Percentiles rank a stretch among this genome's conserved stretches.
These are phyloP conservation scores for Tribolium castaneum DNA, from an alignment of 1,140 invertebrate species.

Conservation along the genomic window DNA sequence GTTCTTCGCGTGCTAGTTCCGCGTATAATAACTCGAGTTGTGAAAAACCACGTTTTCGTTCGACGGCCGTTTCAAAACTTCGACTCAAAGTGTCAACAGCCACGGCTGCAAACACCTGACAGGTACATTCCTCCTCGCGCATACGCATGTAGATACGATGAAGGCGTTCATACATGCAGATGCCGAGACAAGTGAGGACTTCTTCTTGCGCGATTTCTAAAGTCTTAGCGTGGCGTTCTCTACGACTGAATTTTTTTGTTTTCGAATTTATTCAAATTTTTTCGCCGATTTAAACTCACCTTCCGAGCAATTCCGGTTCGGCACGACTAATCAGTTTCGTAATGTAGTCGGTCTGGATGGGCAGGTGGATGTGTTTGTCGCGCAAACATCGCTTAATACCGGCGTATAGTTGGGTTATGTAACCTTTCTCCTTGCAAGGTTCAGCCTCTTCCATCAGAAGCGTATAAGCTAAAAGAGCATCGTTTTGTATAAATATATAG, in stretches of 20 bases:
- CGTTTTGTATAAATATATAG: too few relatives aligned
- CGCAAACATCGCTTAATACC: slow-evolving; percentile 87
- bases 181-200: slow-evolving; percentile 91
- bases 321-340: slow-evolving; percentile 86
- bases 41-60: slow-evolving; percentile 88
- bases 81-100: slow-evolving; percentile 87
- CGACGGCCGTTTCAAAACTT: slow-evolving; percentile 90
- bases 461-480: slow-evolving; percentile 77
- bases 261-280: too few relatives aligned
- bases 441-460: slow-evolving; percentile 88
- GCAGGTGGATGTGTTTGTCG: slow-evolving; percentile 88
- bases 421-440: slow-evolving; percentile 87
- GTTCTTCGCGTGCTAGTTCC: slow-evolving; percentile 85
- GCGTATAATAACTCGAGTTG: slow-evolving; percentile 86
- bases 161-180: slow-evolving; percentile 90
- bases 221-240: slow-evolving; percentile 94
- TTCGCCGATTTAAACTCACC: slow-evolving; percentile 63
- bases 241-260: slow-evolving; percentile 63
- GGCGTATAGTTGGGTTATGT: slow-evolving; percentile 84
- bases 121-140: slow-evolving; percentile 90
- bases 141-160: slow-evolving; percentile 87
- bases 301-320: slow-evolving; percentile 89
- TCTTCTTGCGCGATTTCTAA: slow-evolving; percentile 96
- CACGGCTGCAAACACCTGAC: slow-evolving; percentile 89
- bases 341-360: slow-evolving; percentile 88